These are phyloP conservation scores for Cephalopterus ornatus DNA, from an alignment of 2,113 vertebrate species.

Conservation along the genomic window DNA sequence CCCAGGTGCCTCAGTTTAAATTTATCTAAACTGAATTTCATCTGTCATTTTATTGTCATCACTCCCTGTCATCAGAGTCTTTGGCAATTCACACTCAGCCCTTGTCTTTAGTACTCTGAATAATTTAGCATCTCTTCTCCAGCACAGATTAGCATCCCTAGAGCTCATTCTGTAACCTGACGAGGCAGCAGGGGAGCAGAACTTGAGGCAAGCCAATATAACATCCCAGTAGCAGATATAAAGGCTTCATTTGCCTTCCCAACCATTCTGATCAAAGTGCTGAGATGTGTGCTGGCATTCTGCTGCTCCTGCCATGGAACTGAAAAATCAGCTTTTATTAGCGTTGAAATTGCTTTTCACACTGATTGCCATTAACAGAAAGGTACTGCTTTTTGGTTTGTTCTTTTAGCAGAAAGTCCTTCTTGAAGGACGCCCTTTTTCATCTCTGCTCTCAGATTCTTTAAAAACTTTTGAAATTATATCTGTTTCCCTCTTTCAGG, in stretches of 20 bases:
- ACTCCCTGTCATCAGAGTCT: neutral
- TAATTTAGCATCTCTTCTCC: conserved; percentile 44
- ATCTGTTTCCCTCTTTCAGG: neutral
- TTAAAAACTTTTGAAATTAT: neutral
- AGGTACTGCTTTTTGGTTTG: neutral
- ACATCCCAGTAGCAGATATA: neutral
- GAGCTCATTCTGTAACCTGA: conserved; percentile 21
- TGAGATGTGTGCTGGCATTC: conserved; percentile 2
- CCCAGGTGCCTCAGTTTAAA: neutral
- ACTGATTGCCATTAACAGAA: conserved; percentile 31
- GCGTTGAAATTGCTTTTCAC: conserved; percentile 45
- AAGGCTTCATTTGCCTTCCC: conserved; percentile 51
- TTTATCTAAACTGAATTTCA: conserved; percentile 18
- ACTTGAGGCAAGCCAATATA: neutral
- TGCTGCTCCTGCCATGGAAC: neutral
- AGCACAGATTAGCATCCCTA: neutral
- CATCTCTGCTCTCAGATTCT: neutral
- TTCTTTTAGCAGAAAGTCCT: conserved; percentile 4
- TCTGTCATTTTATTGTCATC: neutral
- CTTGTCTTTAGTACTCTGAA: conserved; percentile 38
- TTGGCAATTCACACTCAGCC: neutral
- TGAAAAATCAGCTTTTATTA: conserved; percentile 50
- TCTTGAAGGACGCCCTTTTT: neutral
- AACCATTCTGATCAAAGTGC: neutral
- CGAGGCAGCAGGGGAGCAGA: neutral